Percentiles rank a stretch among this genome's conserved stretches.
These are phyloP conservation scores for Oreonectes daqikongensis DNA, from an alignment of 2,797 vertebrate genomes.

Conservation along the genomic window DNA sequence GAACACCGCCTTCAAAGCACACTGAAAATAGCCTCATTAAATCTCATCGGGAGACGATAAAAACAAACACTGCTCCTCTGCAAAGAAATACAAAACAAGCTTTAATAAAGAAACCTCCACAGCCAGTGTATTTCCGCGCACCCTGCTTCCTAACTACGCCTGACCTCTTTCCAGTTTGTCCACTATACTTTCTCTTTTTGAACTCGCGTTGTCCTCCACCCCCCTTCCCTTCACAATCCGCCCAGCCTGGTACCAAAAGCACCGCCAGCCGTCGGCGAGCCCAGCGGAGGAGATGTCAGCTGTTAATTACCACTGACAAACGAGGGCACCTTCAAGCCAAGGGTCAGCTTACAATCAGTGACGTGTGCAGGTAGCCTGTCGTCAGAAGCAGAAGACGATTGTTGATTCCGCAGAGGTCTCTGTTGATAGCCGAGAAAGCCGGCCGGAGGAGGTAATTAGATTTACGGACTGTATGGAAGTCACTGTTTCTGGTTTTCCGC, in stretches of 20 bases:
- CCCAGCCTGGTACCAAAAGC: constrained; percentile 5
- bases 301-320: constrained; percentile 54
- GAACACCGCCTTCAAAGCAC: not conserved
- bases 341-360: constrained; percentile 49
- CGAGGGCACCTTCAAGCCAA: constrained; percentile 39
- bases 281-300: constrained; percentile 13
- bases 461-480: not conserved
- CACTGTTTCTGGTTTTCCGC: not conserved
- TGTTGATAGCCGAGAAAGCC: constrained; percentile 27
- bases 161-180: not conserved
- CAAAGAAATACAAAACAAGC: not conserved
- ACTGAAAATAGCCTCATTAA: constrained; percentile 3
- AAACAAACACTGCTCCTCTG: not conserved
- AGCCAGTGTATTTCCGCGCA: not conserved
- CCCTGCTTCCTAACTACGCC: not conserved
- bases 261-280: not conserved
- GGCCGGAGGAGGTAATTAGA: constrained; percentile 15
- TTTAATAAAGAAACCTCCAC: constrained; percentile 8
- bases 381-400: constrained; percentile 18
- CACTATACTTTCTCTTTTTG: not conserved
- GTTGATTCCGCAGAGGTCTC: constrained; percentile 5
- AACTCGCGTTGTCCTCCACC: constrained; percentile 8
- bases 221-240: not conserved
- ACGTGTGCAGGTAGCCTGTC: constrained; percentile 20
- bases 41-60: not conserved